phyloP scores from a whole-genome alignment of 2,888 invertebrate genomes.

The Drosophila cognata region DNA sequence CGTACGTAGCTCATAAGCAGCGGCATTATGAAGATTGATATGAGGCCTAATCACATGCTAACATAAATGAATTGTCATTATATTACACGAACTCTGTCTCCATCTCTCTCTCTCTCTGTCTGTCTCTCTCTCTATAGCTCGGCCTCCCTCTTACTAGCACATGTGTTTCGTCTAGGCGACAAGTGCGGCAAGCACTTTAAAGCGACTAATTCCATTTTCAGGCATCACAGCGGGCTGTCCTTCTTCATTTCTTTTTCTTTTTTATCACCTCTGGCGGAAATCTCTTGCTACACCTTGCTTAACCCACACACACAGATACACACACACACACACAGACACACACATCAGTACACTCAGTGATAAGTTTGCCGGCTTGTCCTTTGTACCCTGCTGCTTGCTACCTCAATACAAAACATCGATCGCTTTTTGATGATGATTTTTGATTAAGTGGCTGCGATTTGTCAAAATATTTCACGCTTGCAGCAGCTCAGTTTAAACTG shows the following conservation, averaged over 20 bases:
- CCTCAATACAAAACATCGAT: conserved; percentile 79
- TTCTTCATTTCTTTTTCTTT: conserved; percentile 17
- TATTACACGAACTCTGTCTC: conserved; percentile 23
- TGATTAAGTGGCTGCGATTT: conserved; percentile 82
- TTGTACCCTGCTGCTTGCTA: conserved; percentile 64
- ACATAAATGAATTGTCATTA: conserved; percentile 79
- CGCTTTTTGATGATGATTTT: conserved; percentile 79
- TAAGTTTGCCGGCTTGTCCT: conserved; percentile 54
- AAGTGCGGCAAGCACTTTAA: conserved; percentile 63
- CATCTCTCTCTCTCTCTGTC: conserved; percentile 1
- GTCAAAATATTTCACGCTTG: conserved; percentile 82
- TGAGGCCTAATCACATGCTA: conserved; percentile 77
- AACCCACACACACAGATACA: conserved; percentile 47
- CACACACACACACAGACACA: conserved; percentile 13
- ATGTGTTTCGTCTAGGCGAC: conserved; percentile 37
- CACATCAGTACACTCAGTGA: background rate
- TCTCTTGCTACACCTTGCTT: conserved; percentile 67
- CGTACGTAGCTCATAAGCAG: conserved; percentile 71
- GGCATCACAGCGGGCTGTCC: conserved; percentile 49
- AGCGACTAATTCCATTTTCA: conserved; percentile 59
- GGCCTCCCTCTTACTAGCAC: background rate
- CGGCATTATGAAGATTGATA: conserved; percentile 76
- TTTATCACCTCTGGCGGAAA: conserved; percentile 67
- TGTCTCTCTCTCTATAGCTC: background rate
- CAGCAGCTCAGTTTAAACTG: conserved; percentile 14